Evolutionary conservation across 1,140 invertebrate species (phyloP).

Genomic region (Drosophila auraria): DNA sequence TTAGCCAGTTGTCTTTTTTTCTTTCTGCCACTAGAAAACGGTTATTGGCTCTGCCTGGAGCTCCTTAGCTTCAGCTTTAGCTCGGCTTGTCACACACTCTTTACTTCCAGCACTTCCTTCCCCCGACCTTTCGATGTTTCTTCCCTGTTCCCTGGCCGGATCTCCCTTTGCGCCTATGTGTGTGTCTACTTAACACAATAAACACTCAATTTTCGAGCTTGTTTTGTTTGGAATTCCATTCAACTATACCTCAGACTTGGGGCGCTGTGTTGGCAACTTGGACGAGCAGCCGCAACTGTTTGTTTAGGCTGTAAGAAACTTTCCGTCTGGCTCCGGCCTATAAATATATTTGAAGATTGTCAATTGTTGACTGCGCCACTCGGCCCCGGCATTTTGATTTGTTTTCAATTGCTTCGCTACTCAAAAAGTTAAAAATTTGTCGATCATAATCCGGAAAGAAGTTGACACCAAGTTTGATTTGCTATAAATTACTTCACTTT

Average conservation of each 20-base stretch:
- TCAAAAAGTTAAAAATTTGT: conserved; percentile 51
- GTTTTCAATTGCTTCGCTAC: conserved; percentile 73
- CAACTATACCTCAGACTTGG: conserved; percentile 38
- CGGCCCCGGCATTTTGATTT: conserved; percentile 60
- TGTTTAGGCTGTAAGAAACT: conserved; percentile 43
- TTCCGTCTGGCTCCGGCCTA: conserved; percentile 52
- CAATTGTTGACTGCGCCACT: conserved; percentile 70
- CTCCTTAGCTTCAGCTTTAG: conserved; percentile 51
- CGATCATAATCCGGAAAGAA: conserved; percentile 56
- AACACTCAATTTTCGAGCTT: conserved; percentile 83
- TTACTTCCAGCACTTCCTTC: conserved; percentile 29
- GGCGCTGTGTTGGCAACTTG: conserved; percentile 51
- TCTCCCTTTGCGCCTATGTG: conserved; percentile 9
- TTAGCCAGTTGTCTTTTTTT: conserved; percentile 79
- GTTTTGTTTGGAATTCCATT: conserved; percentile 78
- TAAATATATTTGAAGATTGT: conserved; percentile 75
- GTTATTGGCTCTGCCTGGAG: conserved; percentile 74
- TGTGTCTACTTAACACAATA: conserved; percentile 80
- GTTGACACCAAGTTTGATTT: conserved; percentile 74
- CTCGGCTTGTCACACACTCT: conserved; percentile 58
- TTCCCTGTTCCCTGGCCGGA: conserved; percentile 1
- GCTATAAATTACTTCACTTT: conserved; percentile 41
- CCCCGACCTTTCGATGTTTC: conserved; percentile 10
- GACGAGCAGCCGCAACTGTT: conserved; percentile 54
- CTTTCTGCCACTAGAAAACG: conserved; percentile 75